Evolutionary conservation across 2,888 invertebrate species (phyloP), one percentile per base, ranked within the genome.

Genomic region (Andrena trimmerana): DNA sequence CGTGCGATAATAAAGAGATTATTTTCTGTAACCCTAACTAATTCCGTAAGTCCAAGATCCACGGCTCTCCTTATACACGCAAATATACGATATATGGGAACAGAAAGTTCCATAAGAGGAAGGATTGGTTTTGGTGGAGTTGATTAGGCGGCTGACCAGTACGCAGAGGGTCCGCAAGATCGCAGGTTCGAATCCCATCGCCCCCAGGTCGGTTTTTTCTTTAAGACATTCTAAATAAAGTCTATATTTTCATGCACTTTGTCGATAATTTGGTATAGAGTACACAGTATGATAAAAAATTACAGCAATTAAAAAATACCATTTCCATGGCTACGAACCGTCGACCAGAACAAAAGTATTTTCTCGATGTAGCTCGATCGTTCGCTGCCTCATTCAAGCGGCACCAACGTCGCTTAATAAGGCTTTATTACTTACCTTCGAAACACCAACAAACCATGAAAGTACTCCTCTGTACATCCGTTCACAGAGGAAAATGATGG

Each of bases 1-100:
- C 10, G 27, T 52, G 16, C 16, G 75, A 67, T 52, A 83, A 84
- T 84, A 84, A 84, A 84, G 73, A 70, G 48, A 76, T 76, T 84
- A 84, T 84, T 83, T 84, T 83, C 59, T 63, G 59, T 76, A 83
- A 57, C n/a, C 16, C 24, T 4, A 62, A 42, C 5, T 59, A 42
- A 27, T 10, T 60, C 7, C 24, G 2, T 8, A 36, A 29, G 31
- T 33, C 63, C 50, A 57, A 57, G 4, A 13, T 31, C 48, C 24
- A 50, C 6, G 1, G 8, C 20, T 16, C 59, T 52, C 6, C 52
- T 5, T 6, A 2, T 20, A 52, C 8, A 8, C 8, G 20, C 1
- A 5, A n/a, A n/a, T 50, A 50, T n/a, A n/a, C 0, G 50, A n/a
- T 50, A 50, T 50, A 50, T 1, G 10, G 20, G 20, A 20, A 0